Conservation (phyloP, 2,888 invertebrate species). For the Endotricha flammealis region DNA sequence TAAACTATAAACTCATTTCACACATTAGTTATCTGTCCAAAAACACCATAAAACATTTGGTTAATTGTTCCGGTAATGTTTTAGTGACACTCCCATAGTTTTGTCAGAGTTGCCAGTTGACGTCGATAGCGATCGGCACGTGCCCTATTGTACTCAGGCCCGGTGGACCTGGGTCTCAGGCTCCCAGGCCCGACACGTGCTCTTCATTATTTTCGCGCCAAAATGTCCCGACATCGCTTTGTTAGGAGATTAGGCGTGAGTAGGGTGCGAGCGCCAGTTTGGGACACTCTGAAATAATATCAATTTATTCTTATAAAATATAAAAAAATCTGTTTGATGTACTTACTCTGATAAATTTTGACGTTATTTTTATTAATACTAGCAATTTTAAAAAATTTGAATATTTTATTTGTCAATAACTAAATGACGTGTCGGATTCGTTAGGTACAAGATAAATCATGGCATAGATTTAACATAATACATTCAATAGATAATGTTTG, state of each 20-base stretch:
- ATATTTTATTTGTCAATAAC: too few relatives aligned
- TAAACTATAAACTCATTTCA: conserved; percentile 21
- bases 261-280: conserved; percentile 22
- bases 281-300: neutral
- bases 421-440: too few relatives aligned
- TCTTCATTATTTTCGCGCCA: conserved; percentile 76
- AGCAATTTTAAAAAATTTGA: too few relatives aligned
- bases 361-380: too few relatives aligned
- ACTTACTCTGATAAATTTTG: too few relatives aligned
- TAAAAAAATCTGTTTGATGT: neutral
- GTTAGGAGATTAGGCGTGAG: conserved; percentile 75
- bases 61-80: conserved; percentile 15
- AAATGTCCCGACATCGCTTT: conserved; percentile 75
- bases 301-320: too few relatives aligned
- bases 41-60: conserved; percentile 6
- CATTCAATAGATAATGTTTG: too few relatives aligned
- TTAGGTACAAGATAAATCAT: too few relatives aligned
- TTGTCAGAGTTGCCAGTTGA: conserved; percentile 17
- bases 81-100: conserved; percentile 8
- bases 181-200: conserved; percentile 55
- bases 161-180: conserved; percentile 22
- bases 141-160: conserved; percentile 39
- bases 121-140: conserved; percentile 68
- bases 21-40: neutral
- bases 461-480: too few relatives aligned